Evolutionary conservation across 2,113 vertebrate species (phyloP).

Genomic region (Ictalurus punctatus): DNA sequence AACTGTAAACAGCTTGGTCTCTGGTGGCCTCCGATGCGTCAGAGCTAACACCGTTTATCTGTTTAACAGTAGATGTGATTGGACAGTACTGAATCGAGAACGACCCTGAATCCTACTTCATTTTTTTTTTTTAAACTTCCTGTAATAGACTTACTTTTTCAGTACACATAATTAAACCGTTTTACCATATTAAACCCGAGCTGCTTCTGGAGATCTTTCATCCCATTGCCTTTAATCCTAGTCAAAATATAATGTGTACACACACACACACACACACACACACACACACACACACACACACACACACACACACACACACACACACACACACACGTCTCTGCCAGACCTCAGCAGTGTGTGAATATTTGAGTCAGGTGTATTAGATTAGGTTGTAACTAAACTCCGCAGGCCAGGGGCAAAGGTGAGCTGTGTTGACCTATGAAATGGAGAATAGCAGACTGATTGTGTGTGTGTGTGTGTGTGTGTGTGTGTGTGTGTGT

Average conservation of each 20-base stretch:
- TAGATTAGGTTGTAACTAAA: constrained; percentile 15
- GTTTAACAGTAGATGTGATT: background rate
- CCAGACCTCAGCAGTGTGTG: background rate
- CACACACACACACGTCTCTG: background rate
- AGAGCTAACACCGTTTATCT: background rate
- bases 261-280: background rate
- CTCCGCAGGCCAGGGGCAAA: background rate
- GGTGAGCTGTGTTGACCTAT: constrained; percentile 1
- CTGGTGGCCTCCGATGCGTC: background rate
- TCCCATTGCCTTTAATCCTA: background rate
- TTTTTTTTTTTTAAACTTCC: background rate
- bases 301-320: background rate
- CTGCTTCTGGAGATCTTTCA: background rate
- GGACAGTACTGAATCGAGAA: background rate
- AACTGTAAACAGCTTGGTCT: background rate
- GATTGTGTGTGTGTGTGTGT: constrained; percentile 36
- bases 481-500: constrained; percentile 11
- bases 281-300: background rate
- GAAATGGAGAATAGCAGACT: constrained; percentile 19
- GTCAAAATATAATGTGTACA: background rate
- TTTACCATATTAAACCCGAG: background rate
- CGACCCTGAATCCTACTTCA: background rate
- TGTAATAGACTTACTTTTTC: background rate
- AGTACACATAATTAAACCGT: background rate
- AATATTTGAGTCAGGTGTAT: background rate